Conservation (phyloP, 2,888 invertebrate genomes). For the Zootermopsis nevadensis region DNA sequence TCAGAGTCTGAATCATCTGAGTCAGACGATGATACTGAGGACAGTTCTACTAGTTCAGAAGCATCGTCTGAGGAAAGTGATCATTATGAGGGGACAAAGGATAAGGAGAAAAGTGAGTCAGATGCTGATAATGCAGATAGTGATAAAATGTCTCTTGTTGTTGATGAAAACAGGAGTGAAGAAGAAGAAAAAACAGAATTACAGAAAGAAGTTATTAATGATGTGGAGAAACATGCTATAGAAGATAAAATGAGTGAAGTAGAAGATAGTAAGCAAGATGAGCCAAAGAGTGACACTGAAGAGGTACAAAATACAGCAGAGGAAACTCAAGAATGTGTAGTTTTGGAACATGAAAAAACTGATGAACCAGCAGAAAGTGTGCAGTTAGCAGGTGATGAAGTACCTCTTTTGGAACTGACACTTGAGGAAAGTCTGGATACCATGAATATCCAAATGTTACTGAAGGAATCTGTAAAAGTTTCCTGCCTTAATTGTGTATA, state of each 20-base stretch:
- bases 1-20: slow-evolving; percentile 47
- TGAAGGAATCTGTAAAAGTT: slow-evolving; percentile 78
- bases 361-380: slow-evolving; percentile 51
- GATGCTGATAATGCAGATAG: slow-evolving; percentile 71
- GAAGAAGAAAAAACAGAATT: slow-evolving; percentile 43
- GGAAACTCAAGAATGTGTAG: slow-evolving; percentile 52
- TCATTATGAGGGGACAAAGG: slow-evolving; percentile 25
- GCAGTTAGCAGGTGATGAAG: slow-evolving; percentile 70
- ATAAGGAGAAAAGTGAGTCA: slow-evolving; percentile 56
- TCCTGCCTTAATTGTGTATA: slow-evolving; percentile 81
- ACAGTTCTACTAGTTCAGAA: slow-evolving; percentile 38
- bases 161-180: slow-evolving; percentile 60
- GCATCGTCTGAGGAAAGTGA: slow-evolving; percentile 45
- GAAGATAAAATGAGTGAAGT: slow-evolving; percentile 43
- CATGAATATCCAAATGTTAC: slow-evolving; percentile 76
- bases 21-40: slow-evolving; percentile 32
- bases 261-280: slow-evolving; percentile 44
- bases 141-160: slow-evolving; percentile 71
- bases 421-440: slow-evolving; percentile 81
- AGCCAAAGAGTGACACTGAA: slow-evolving; percentile 40
- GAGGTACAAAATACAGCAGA: slow-evolving; percentile 56
- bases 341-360: slow-evolving; percentile 37
- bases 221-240: background rate
- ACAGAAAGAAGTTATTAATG: slow-evolving; percentile 47
- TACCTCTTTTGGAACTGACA: slow-evolving; percentile 76